These are phyloP conservation scores for Hydrotaea cyrtoneurina DNA, from an alignment of 2,888 invertebrate species.

Conservation along the genomic window DNA sequence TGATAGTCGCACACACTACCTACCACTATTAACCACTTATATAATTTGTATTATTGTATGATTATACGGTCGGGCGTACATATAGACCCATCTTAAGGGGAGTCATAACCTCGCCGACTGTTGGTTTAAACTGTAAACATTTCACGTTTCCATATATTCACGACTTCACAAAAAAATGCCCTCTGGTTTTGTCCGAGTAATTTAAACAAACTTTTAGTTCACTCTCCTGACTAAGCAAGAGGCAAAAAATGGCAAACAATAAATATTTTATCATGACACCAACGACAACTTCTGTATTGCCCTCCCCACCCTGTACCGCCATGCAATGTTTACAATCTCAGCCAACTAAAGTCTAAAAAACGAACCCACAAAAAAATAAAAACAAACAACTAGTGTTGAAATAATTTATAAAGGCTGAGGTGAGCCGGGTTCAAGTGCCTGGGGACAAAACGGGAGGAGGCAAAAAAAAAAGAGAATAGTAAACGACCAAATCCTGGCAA, in stretches of 20 bases:
- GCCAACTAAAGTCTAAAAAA: background rate
- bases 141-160: background rate
- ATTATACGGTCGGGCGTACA: background rate
- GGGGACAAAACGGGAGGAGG: background rate
- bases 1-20: too few relatives aligned
- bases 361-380: background rate
- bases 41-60: too few relatives aligned
- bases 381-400: conserved; percentile 6
- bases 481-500: conserved; percentile 5
- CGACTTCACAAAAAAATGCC: background rate
- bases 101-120: background rate
- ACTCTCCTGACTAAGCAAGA: background rate
- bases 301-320: background rate
- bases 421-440: conserved; percentile 18
- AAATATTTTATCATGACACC: conserved; percentile 9
- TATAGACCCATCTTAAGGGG: background rate
- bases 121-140: background rate
- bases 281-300: background rate
- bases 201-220: background rate
- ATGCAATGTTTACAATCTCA: conserved; percentile 16
- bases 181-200: background rate
- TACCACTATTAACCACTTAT: too few relatives aligned
- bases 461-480: background rate
- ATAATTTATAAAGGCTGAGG: conserved; percentile 30
- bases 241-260: background rate